Conservation (phyloP, 2,888 invertebrate genomes). For the Heliconius ethilla region DNA sequence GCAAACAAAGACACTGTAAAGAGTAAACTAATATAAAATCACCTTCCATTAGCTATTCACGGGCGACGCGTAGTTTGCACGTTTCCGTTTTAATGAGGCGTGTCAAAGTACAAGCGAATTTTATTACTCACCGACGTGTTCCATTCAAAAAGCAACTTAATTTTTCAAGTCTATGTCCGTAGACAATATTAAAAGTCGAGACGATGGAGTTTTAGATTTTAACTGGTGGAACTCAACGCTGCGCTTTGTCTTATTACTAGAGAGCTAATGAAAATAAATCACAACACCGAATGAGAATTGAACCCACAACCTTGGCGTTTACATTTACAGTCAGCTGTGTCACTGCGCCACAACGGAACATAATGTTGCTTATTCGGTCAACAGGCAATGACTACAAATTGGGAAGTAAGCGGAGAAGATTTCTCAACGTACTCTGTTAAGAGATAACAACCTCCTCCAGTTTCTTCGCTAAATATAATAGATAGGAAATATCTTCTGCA, state of each 20-base stretch:
- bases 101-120: constrained; percentile 26
- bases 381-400: not conserved
- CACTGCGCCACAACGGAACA: too few species aligned
- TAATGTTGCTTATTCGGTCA: not conserved
- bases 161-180: not conserved
- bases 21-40: constrained; percentile 1
- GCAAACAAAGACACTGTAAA: not conserved
- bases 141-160: constrained; percentile 13
- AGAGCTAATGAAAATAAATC: not conserved
- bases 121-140: constrained; percentile 26
- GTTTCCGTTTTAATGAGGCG: constrained; percentile 21
- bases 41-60: constrained; percentile 16
- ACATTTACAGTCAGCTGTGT: too few species aligned
- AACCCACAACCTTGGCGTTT: too few species aligned
- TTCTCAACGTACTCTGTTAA: not conserved
- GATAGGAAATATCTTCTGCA: not conserved
- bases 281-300: too few species aligned
- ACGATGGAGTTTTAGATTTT: not conserved
- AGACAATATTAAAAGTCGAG: constrained; percentile 13
- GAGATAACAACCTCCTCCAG: not conserved
- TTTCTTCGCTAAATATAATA: not conserved
- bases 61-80: constrained; percentile 21
- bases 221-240: not conserved
- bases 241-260: not conserved
- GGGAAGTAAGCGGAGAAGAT: not conserved